Conservation (phyloP, 2,888 invertebrate species). For the Plutella xylostella region DNA sequence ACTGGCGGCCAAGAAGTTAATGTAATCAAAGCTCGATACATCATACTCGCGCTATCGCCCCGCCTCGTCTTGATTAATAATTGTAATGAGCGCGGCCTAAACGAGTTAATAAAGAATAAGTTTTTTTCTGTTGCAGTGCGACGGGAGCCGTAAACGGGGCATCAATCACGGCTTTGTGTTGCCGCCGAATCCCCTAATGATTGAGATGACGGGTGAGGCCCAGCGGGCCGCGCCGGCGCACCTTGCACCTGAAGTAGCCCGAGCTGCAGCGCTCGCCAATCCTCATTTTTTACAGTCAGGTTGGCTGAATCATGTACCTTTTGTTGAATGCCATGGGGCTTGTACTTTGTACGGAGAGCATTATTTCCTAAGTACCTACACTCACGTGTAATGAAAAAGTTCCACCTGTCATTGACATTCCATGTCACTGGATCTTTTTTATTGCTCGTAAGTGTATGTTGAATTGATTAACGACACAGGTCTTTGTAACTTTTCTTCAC, state of each 20-base stretch:
- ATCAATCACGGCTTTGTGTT: conserved; percentile 65
- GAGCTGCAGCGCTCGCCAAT: not conserved
- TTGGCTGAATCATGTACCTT: too few relatives aligned
- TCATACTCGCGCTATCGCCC: conserved; percentile 62
- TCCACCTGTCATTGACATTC: too few relatives aligned
- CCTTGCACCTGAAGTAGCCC: conserved; percentile 12
- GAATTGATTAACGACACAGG: too few relatives aligned
- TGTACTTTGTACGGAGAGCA: too few relatives aligned
- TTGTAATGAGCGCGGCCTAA: conserved; percentile 68
- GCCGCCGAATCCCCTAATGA: conserved; percentile 64
- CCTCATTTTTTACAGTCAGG: too few relatives aligned
- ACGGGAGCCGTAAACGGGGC: conserved; percentile 64
- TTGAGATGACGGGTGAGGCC: conserved; percentile 44
- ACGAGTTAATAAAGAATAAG: conserved; percentile 67
- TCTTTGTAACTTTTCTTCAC: too few relatives aligned
- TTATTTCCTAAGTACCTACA: too few relatives aligned
- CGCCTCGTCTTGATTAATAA: conserved; percentile 67
- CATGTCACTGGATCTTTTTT: too few relatives aligned
- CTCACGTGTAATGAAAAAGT: too few relatives aligned
- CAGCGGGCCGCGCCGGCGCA: conserved; percentile 10
- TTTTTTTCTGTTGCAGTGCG: conserved; percentile 59
- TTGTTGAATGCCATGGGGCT: too few relatives aligned
- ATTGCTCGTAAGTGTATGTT: too few relatives aligned
- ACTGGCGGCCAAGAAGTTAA: conserved; percentile 55
- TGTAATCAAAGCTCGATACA: conserved; percentile 69